Conservation (phyloP, 2,888 invertebrate species). For the Apamea epomidion region DNA sequence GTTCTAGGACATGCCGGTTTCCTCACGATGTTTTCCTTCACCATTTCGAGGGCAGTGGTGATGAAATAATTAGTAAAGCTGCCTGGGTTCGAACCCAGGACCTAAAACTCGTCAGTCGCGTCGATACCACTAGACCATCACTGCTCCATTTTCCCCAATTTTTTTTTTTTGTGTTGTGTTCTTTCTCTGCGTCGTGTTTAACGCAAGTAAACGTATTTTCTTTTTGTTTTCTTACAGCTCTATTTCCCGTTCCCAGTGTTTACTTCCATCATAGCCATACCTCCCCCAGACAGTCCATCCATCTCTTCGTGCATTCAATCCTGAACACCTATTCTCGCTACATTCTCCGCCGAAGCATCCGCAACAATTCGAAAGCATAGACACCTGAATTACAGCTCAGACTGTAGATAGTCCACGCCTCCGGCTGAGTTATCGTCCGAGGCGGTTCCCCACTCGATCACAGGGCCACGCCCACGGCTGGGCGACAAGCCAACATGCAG, state of each 20-base stretch:
- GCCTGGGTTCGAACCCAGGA: no score
- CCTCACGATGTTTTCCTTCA: no score
- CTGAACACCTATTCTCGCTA: conserved; percentile 15
- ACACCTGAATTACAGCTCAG: conserved; percentile 55
- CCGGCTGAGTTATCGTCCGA: conserved; percentile 62
- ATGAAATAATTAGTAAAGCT: no score
- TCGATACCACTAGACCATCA: no score
- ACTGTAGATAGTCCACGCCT: conserved; percentile 60
- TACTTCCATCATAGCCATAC: background rate
- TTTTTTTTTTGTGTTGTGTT: no score
- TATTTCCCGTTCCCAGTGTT: background rate
- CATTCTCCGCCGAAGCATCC: conserved; percentile 32
- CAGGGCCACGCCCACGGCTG: conserved; percentile 63
- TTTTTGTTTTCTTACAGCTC: background rate
- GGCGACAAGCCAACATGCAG: conserved; percentile 68
- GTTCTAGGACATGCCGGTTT: no score
- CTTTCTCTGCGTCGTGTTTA: no score
- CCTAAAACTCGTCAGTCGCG: no score
- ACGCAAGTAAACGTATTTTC: no score
- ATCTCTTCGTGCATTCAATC: background rate
- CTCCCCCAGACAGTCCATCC: background rate
- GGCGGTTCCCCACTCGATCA: conserved; percentile 68
- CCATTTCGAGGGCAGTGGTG: no score
- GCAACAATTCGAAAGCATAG: conserved; percentile 49
- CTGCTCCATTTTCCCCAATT: no score